Percentiles rank a stretch among this genome's conserved stretches.
phyloP scores from a whole-genome alignment of 2,113 vertebrate genomes.

The Trochalopteron elliotii region DNA sequence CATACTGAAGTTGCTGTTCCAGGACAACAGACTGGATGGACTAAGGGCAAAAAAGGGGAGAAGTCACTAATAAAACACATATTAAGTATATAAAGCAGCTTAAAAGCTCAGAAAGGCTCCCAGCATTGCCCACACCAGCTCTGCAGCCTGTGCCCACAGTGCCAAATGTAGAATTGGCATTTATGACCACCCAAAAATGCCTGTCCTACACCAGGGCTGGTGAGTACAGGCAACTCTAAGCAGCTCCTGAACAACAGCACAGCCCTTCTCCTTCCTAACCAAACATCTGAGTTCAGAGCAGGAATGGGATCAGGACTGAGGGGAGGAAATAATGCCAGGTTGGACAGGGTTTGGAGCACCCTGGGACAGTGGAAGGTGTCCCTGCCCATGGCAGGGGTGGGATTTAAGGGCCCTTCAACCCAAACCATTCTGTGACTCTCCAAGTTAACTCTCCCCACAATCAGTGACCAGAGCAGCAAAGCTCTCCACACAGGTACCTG shows the following conservation, averaged over 20 bases:
- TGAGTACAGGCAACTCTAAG: not conserved
- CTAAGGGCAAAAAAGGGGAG: not conserved
- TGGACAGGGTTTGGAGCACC: not conserved
- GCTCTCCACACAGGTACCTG: not conserved
- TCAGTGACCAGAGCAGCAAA: fast-evolving
- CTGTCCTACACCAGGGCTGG: not conserved
- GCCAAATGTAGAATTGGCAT: not conserved
- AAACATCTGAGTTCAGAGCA: not conserved
- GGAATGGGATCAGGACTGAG: not conserved
- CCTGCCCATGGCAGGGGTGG: not conserved
- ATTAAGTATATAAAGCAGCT: not conserved
- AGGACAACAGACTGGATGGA: not conserved
- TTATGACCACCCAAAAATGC: not conserved
- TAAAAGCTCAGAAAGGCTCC: not conserved
- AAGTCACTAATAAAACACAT: not conserved
- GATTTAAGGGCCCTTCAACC: not conserved
- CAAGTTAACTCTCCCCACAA: not conserved
- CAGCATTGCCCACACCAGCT: not conserved
- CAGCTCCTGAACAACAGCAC: not conserved
- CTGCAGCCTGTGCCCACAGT: not conserved
- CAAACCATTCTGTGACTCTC: not conserved
- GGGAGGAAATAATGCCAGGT: not conserved
- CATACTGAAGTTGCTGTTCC: not conserved
- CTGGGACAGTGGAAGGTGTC: not conserved
- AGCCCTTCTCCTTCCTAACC: not conserved